phyloP scores from a whole-genome alignment of 2,797 vertebrate genomes.

The Gymnodraco acuticeps region DNA sequence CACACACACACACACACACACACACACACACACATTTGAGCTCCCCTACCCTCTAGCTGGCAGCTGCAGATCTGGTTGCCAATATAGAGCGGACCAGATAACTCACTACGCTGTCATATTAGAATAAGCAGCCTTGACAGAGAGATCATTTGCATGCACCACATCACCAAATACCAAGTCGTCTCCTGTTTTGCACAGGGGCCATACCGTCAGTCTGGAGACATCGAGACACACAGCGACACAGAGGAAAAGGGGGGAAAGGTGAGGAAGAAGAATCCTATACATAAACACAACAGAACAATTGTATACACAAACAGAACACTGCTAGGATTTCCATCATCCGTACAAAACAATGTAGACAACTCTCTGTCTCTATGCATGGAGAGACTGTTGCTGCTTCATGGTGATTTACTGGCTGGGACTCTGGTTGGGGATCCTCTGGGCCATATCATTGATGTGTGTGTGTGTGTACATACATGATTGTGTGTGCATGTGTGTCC shows the following conservation, averaged over 20 bases:
- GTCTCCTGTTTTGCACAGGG: conserved; percentile 77
- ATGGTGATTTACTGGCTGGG: conserved; percentile 54
- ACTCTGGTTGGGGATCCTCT: conserved; percentile 42
- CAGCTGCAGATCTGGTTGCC: conserved; percentile 83
- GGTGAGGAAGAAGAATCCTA: conserved; percentile 38
- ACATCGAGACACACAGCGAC: conserved; percentile 63
- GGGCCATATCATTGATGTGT: conserved; percentile 46
- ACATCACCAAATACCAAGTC: conserved; percentile 80
- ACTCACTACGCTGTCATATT: conserved; percentile 85
- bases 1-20: too few relatives aligned
- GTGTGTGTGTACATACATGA: conserved; percentile 45
- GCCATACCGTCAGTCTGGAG: conserved; percentile 67
- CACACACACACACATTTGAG: conserved; percentile 40
- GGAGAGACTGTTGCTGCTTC: conserved; percentile 50
- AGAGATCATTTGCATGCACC: conserved; percentile 86
- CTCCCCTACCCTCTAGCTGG: conserved; percentile 72
- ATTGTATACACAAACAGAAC: conserved; percentile 44
- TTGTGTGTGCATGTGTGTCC: conserved; percentile 63
- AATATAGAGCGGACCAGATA: conserved; percentile 82
- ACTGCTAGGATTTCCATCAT: conserved; percentile 65
- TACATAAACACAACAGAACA: conserved; percentile 28
- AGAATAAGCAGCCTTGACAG: conserved; percentile 86
- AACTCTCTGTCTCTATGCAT: conserved; percentile 37
- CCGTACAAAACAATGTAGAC: conserved; percentile 57
- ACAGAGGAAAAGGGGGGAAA: conserved; percentile 40